These are phyloP conservation scores for Takifugu rubripes DNA, from an alignment of 2,797 vertebrate species.

Conservation along the genomic window DNA sequence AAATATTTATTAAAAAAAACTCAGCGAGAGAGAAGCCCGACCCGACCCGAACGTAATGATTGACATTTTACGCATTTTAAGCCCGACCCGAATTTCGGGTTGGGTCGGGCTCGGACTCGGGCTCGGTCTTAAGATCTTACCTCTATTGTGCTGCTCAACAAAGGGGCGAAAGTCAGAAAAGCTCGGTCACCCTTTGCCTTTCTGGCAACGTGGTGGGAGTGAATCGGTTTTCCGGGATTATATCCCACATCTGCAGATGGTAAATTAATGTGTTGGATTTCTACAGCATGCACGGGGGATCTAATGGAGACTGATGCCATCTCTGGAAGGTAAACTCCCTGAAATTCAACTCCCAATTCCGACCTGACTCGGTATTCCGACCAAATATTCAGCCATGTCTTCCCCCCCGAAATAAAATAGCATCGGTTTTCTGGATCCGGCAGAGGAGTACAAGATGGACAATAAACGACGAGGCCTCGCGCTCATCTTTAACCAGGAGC, in stretches of 20 bases:
- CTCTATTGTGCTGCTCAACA: slow-evolving; percentile 38
- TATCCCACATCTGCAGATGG: neutral
- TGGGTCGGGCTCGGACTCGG: too few species aligned
- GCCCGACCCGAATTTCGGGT: too few species aligned
- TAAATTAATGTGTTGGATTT: slow-evolving; percentile 43
- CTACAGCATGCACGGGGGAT: slow-evolving; percentile 63
- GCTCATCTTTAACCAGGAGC: slow-evolving; percentile 93
- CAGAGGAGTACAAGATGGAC: slow-evolving; percentile 86
- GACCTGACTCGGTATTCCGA: too few species aligned
- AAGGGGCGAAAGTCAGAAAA: slow-evolving; percentile 21
- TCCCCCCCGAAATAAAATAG: slow-evolving; percentile 27
- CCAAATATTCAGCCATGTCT: neutral
- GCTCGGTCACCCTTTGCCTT: slow-evolving; percentile 10
- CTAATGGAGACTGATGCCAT: slow-evolving; percentile 77
- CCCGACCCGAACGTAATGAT: too few species aligned
- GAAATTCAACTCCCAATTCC: too few species aligned
- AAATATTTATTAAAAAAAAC: too few species aligned
- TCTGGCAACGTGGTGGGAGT: neutral
- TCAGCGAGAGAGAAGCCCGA: too few species aligned
- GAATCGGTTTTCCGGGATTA: neutral
- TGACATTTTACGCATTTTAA: too few species aligned
- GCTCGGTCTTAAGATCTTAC: too few species aligned
- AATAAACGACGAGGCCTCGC: slow-evolving; percentile 83
- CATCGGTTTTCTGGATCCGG: slow-evolving; percentile 73
- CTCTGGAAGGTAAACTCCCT: slow-evolving; percentile 68